phyloP scores from a whole-genome alignment of 1,140 invertebrate genomes.

The Dolichoris vasculosae region DNA sequence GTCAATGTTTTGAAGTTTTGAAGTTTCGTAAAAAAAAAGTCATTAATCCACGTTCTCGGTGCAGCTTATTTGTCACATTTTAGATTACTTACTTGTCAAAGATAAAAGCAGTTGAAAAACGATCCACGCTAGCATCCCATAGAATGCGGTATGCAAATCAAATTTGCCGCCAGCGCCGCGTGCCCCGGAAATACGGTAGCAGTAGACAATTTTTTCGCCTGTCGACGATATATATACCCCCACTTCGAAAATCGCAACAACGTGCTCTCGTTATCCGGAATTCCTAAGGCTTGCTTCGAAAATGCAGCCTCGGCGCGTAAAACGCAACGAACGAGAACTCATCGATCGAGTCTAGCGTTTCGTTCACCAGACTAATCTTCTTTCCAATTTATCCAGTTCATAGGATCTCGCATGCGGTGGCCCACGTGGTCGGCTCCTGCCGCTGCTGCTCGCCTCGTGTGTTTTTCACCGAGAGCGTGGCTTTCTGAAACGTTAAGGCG shows the following conservation, averaged over 20 bases:
- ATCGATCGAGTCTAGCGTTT: not conserved
- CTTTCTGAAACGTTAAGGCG: constrained; percentile 7
- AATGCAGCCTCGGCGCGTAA: not conserved
- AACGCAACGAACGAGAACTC: not conserved
- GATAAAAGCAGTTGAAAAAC: not conserved
- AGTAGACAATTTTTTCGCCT: constrained; percentile 44
- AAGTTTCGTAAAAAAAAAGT: no score
- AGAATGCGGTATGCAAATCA: not conserved
- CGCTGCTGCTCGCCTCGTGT: constrained; percentile 13
- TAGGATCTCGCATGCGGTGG: not conserved
- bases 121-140: not conserved
- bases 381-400: constrained; percentile 12
- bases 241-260: constrained; percentile 35
- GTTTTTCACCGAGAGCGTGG: not conserved
- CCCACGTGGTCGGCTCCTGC: not conserved
- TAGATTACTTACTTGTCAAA: not conserved
- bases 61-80: not conserved
- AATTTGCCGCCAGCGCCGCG: constrained; percentile 32
- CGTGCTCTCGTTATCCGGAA: constrained; percentile 36
- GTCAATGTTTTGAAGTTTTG: not conserved
- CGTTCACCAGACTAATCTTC: constrained; percentile 14
- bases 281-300: constrained; percentile 20
- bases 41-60: not conserved
- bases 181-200: constrained; percentile 48
- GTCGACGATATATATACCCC: constrained; percentile 5